These are phyloP conservation scores for Seriola quinqueradiata DNA, from an alignment of 2,113 vertebrate genomes.

Conservation along the genomic window DNA sequence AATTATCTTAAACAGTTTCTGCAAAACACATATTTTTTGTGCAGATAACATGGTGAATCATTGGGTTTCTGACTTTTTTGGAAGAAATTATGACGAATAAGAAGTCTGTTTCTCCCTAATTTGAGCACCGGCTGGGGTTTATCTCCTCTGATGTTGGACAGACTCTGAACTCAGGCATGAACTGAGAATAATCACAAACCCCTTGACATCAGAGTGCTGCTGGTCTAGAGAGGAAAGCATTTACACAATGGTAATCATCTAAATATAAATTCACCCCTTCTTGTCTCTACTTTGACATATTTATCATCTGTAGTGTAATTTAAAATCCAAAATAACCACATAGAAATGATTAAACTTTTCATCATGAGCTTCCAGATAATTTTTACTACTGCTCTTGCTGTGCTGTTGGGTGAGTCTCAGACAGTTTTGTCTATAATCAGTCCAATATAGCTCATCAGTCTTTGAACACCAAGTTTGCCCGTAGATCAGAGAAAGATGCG, in stretches of 20 bases:
- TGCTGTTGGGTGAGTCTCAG: constrained; percentile 65
- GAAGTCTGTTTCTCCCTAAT: constrained; percentile 34
- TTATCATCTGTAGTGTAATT: constrained; percentile 5
- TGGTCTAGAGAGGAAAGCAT: constrained; percentile 27
- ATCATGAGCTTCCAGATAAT: constrained; percentile 28
- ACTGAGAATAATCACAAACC: constrained; percentile 37
- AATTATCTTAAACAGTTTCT: constrained; percentile 36
- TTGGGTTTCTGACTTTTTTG: constrained; percentile 36
- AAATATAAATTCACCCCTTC: constrained; percentile 46
- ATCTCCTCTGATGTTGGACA: constrained; percentile 44
- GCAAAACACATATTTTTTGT: constrained; percentile 25
- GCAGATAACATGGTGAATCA: constrained; percentile 29
- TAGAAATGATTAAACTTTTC: constrained; percentile 4
- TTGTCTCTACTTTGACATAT: constrained; percentile 20
- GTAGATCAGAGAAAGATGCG: constrained; percentile 42
- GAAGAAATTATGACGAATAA: constrained; percentile 31
- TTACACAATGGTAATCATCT: constrained; percentile 24
- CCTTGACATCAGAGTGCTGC: constrained; percentile 15
- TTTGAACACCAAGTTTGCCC: constrained; percentile 51
- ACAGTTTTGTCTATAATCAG: constrained; percentile 74
- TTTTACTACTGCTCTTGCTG: constrained; percentile 19
- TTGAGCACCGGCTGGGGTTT: constrained; percentile 42
- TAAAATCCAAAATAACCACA: constrained; percentile 36
- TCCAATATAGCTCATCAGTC: constrained; percentile 65
- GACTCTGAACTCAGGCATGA: constrained; percentile 29